Conservation (phyloP, 2,888 invertebrate species). For the Lycaena phlaeas region DNA sequence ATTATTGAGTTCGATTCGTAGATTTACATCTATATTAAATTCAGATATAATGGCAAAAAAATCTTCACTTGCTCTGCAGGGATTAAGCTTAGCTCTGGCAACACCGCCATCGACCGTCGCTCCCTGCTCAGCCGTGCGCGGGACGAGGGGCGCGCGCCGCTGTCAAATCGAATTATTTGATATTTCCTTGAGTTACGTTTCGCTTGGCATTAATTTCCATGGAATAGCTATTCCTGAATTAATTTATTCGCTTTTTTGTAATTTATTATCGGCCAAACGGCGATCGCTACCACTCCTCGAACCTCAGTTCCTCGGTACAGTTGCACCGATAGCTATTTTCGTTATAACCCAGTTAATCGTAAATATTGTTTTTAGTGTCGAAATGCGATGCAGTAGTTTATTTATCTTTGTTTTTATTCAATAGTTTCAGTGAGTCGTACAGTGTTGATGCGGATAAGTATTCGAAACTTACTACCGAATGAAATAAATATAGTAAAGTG, state of each 20-base stretch:
- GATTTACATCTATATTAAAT: too few species aligned
- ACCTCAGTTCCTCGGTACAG: slow-evolving; percentile 6
- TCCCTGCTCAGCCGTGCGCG: slow-evolving; percentile 23
- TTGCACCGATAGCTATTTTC: slow-evolving; percentile 44
- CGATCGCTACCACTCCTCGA: slow-evolving; percentile 26
- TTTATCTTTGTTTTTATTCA: slow-evolving; percentile 25
- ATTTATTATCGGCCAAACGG: slow-evolving; percentile 28
- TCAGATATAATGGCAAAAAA: too few species aligned
- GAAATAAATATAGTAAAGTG: background rate
- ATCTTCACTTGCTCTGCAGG: too few species aligned
- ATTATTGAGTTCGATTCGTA: too few species aligned
- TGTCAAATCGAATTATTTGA: slow-evolving; percentile 63
- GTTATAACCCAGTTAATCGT: slow-evolving; percentile 56
- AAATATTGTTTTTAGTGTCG: slow-evolving; percentile 62
- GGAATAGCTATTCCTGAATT: slow-evolving; percentile 46
- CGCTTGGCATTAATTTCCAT: slow-evolving; percentile 44
- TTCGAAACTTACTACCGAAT: slow-evolving; percentile 30
- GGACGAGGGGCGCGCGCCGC: slow-evolving; percentile 36
- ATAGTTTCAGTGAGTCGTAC: slow-evolving; percentile 29
- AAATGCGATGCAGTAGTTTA: slow-evolving; percentile 36
- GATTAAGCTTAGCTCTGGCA: too few species aligned
- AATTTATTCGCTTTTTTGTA: slow-evolving; percentile 31
- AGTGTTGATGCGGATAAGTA: slow-evolving; percentile 27
- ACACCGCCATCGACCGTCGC: slow-evolving; percentile 55
- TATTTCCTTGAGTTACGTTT: slow-evolving; percentile 34